Evolutionary conservation across 2,888 invertebrate genomes (phyloP).

Genomic region (Automeris io): DNA sequence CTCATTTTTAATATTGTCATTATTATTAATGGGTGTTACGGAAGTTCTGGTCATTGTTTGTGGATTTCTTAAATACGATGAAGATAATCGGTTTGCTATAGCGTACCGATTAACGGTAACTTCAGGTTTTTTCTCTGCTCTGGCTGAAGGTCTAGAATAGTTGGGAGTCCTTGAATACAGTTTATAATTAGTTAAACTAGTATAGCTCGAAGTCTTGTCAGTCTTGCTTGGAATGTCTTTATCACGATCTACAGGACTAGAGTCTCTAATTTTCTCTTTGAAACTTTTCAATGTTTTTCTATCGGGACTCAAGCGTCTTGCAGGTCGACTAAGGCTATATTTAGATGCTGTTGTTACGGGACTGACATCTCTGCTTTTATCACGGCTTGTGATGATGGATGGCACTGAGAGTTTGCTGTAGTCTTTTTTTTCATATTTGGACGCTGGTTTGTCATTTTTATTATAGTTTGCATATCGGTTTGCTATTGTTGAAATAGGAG

Average conservation of each 20-base stretch:
- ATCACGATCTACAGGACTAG: conserved; percentile 73
- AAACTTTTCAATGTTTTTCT: conserved; percentile 51
- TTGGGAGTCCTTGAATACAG: conserved; percentile 69
- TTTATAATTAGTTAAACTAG: conserved; percentile 68
- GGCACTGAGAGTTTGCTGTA: conserved; percentile 67
- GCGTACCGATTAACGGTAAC: conserved; percentile 54
- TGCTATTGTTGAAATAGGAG: conserved; percentile 58
- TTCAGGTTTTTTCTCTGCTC: conserved; percentile 25
- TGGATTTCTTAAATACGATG: conserved; percentile 60
- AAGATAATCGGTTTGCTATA: conserved; percentile 58
- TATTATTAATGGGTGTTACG: conserved; percentile 51
- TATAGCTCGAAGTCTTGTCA: conserved; percentile 73
- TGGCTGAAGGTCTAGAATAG: conserved; percentile 29
- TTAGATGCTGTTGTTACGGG: conserved; percentile 64
- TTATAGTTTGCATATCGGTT: conserved; percentile 60
- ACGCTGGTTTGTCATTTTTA: conserved; percentile 26
- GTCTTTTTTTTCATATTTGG: conserved; percentile 62
- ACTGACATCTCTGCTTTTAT: conserved; percentile 75
- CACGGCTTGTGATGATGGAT: conserved; percentile 34
- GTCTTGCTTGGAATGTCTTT: conserved; percentile 77
- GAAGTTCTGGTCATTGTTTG: conserved; percentile 54
- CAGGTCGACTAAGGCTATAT: conserved; percentile 55
- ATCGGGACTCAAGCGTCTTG: conserved; percentile 71
- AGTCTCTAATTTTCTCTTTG: conserved; percentile 72
- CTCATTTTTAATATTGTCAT: conserved; percentile 36